Percentiles rank a stretch among this genome's conserved stretches.
Conservation (phyloP, 2,113 vertebrate genomes). For the Campylomormyrus tamandua region DNA sequence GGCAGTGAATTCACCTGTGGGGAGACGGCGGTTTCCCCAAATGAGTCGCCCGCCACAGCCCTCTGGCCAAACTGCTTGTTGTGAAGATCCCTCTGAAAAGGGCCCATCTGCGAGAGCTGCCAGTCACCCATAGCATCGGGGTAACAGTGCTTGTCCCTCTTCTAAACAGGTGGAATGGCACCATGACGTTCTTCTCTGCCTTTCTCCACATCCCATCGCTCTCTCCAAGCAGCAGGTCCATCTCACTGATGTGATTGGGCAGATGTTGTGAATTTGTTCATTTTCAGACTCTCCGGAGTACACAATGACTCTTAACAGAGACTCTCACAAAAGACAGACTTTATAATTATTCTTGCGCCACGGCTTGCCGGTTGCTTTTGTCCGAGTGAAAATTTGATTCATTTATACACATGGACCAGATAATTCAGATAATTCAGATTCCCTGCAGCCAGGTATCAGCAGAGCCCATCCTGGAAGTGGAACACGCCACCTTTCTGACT, state of each 20-base stretch:
- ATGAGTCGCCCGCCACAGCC: background rate
- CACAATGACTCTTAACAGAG: background rate
- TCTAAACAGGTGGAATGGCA: background rate
- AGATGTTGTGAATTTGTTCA: background rate
- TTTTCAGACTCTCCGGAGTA: background rate
- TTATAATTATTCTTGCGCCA: background rate
- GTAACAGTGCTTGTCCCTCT: background rate
- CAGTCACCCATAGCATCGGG: background rate
- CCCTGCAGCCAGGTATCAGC: background rate
- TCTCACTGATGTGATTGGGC: background rate
- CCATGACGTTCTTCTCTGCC: background rate
- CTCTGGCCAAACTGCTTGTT: background rate
- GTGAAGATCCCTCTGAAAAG: background rate
- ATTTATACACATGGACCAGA: background rate
- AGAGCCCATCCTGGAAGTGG: background rate
- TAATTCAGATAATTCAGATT: background rate
- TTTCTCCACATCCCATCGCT: background rate
- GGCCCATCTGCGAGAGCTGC: background rate
- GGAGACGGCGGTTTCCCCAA: background rate
- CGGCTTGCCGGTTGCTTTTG: background rate
- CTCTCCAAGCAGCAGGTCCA: background rate
- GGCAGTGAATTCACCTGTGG: background rate
- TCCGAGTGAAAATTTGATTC: background rate
- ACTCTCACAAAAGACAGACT: background rate
- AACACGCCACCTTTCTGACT: background rate